A percentile compares a stretch with the other conserved stretches of the same genome.
Conservation (phyloP, 2,113 vertebrate species). For the Thinocorus orbignyianus region DNA sequence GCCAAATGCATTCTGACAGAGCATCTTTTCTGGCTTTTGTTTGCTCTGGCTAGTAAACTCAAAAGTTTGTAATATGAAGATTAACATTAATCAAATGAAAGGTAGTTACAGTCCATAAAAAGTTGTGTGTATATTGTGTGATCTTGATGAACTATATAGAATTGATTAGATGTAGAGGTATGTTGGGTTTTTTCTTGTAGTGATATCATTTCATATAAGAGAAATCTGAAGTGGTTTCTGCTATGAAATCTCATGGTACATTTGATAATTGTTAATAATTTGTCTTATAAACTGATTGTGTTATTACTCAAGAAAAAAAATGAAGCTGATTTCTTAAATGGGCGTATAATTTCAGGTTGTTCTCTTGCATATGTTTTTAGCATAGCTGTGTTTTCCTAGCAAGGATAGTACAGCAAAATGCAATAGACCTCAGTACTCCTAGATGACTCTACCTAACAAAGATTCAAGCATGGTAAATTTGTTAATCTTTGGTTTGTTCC, state of each 20-base stretch:
- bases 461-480: not conserved
- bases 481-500: not conserved
- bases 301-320: not conserved
- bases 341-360: not conserved
- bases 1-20: not conserved
- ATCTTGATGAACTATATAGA: not conserved
- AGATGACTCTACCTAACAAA: not conserved
- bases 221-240: not conserved
- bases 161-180: not conserved
- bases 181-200: not conserved
- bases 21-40: not conserved
- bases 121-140: not conserved
- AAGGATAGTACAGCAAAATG: not conserved
- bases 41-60: not conserved
- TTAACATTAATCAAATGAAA: not conserved
- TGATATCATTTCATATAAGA: not conserved
- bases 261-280: not conserved
- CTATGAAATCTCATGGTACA: not conserved
- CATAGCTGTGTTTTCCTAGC: not conserved
- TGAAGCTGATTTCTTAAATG: not conserved
- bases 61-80: not conserved
- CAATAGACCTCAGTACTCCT: not conserved
- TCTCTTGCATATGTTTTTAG: not conserved
- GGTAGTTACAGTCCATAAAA: not conserved
- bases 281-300: not conserved